Evolutionary conservation across 2,113 vertebrate species (phyloP), one percentile per base, ranked within the genome.

Genomic region (Bolborhynchus lineola): DNA sequence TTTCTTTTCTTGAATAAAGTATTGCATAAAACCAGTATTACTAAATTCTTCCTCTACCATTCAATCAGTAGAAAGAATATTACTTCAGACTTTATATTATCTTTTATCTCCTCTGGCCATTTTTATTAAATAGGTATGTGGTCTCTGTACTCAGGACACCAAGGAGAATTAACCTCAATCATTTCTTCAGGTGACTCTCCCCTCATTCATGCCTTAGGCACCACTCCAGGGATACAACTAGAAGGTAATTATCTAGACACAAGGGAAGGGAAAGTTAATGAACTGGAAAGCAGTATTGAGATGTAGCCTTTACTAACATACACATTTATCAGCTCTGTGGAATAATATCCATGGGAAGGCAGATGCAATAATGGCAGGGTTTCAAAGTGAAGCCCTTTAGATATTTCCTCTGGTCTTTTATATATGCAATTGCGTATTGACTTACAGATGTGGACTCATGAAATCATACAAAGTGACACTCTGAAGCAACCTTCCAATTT

Each of bases 231-330:
- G 92, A 92, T 70, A 72, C 72, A 92, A 71, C 76, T 62, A 81
- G 74, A 68, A 94, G 72, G 62, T 85, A 96, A 95, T 96, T 96
- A 92, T 91, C 67, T 91, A 80, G 50, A 87, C 91, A 35, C 64
- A 46, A 59, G 87, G 90, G 85, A 92, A 95, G 26, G 13, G 55
- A 78, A 92, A 92, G 77, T 87, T 96, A 96, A 97, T 97, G 82
- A 95, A 71, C 69, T 97, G 80, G 90, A 95, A 92, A 94, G 46
- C 47, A 80, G 17, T 57, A 88, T 92, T 86, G 88, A 96, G 97
- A 92, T 79, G 15, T 50, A 95, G 67, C 68, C 82, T 75, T 69
- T 86, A 26, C 47, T 88, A 79, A 67, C 33, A 82, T 70, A 35
- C 81, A 33, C 59, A 72, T 68, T 92, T 89, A 63, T 75, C 9